A percentile compares a stretch with the other conserved stretches of the same genome.
Evolutionary conservation across 1,140 invertebrate species (phyloP).

Genomic region (Zaprionus ghesquierei): DNA sequence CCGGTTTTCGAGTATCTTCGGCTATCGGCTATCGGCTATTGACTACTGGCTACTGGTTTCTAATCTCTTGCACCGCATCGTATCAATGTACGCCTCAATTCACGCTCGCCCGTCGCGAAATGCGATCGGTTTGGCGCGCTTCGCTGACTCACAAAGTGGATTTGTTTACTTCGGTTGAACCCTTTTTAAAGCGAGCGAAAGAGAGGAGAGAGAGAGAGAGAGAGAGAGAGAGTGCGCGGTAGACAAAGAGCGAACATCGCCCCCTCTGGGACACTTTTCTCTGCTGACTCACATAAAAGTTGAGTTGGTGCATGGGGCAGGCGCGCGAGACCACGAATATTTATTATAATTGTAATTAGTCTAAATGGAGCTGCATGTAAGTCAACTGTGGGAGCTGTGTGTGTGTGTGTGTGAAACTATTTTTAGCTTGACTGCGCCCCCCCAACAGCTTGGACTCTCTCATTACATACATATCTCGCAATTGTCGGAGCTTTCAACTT

Average conservation of each 20-base stretch:
- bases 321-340: neutral
- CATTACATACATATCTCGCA: constrained; percentile 37
- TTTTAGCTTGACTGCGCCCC: constrained; percentile 15
- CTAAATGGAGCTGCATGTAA: constrained; percentile 41
- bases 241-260: neutral
- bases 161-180: constrained; percentile 38
- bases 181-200: neutral
- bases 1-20: constrained; percentile 8
- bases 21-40: neutral
- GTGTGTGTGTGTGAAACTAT: neutral
- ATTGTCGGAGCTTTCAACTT: constrained; percentile 40
- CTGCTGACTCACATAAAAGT: constrained; percentile 35
- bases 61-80: constrained; percentile 31
- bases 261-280: neutral
- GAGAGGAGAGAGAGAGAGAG: neutral
- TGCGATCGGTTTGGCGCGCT: constrained; percentile 45
- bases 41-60: constrained; percentile 29
- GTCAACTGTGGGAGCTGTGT: constrained; percentile 34
- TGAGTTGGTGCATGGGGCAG: no score
- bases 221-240: neutral
- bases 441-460: constrained; percentile 26
- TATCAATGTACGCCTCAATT: constrained; percentile 37
- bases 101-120: constrained; percentile 52
- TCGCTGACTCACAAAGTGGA: constrained; percentile 48
- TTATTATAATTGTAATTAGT: constrained; percentile 46